Conservation (phyloP, 1,140 invertebrate species). For the Bacillus rossius region DNA sequence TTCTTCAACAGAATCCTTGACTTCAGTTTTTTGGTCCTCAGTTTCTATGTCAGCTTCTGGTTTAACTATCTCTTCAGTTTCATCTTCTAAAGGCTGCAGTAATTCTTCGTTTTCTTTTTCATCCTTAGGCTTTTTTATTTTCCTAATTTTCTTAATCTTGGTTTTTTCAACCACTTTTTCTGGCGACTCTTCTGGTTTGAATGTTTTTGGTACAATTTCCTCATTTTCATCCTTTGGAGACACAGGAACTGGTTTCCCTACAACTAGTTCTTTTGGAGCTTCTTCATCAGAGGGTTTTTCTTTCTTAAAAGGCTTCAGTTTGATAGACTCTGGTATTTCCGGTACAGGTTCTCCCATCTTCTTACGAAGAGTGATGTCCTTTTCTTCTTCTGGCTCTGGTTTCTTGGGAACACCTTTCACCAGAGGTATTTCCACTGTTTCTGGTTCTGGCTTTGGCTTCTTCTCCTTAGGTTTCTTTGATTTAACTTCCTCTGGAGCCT, state of each 20-base stretch:
- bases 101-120: constrained; percentile 9
- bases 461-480: constrained; percentile 40
- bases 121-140: background rate
- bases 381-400: constrained; percentile 43
- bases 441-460: constrained; percentile 49
- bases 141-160: constrained; percentile 4
- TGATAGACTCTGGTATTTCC: constrained; percentile 10
- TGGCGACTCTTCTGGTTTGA: constrained; percentile 5
- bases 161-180: constrained; percentile 29
- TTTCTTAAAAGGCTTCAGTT: constrained; percentile 10
- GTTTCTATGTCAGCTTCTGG: background rate
- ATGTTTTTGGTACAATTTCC: background rate
- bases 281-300: constrained; percentile 12
- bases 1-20: constrained; percentile 14
- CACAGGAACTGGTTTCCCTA: constrained; percentile 19
- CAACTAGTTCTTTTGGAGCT: constrained; percentile 14
- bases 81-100: constrained; percentile 30
- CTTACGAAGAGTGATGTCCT: constrained; percentile 38
- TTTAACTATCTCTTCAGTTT: constrained; percentile 18
- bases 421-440: constrained; percentile 42
- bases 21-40: background rate
- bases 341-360: constrained; percentile 10
- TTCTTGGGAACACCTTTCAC: constrained; percentile 50
- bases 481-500: constrained; percentile 26
- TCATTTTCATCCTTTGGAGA: constrained; percentile 1